Conservation (phyloP, 92 coral and sea anemone genomes). For the Epizoanthus scotinus region DNA sequence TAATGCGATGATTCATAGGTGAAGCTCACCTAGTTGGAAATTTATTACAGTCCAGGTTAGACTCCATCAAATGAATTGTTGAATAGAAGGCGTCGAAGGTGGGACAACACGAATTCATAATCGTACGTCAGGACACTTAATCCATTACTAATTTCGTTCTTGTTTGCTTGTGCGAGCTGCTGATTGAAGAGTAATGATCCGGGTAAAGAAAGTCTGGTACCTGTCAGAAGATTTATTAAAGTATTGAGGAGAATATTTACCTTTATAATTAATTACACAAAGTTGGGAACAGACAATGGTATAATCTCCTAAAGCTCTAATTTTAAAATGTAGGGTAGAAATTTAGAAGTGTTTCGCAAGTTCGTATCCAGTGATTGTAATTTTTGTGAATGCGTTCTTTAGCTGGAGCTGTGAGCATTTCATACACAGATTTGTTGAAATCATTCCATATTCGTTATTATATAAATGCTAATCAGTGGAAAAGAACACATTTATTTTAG, state of each 20-base stretch:
- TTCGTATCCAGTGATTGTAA: not conserved
- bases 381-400: not conserved
- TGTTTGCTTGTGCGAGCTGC: not conserved
- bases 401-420: too few species aligned
- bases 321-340: not conserved
- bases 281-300: not conserved
- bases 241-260: constrained; percentile 10
- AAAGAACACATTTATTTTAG: too few species aligned
- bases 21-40: not conserved
- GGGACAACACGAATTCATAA: not conserved
- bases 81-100: not conserved
- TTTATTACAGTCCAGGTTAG: not conserved
- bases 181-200: not conserved
- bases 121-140: constrained; percentile 7
- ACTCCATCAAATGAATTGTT: not conserved
- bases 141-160: not conserved
- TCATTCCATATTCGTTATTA: too few species aligned
- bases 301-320: not conserved
- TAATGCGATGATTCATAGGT: not conserved
- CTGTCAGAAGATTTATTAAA: constrained; percentile 10
- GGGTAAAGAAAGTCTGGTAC: not conserved
- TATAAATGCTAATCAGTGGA: too few species aligned
- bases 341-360: not conserved
- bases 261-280: constrained; percentile 20
- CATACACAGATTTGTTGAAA: too few species aligned